phyloP scores from a whole-genome alignment of 2,888 invertebrate genomes.

The Alviniconcha strummeri region DNA sequence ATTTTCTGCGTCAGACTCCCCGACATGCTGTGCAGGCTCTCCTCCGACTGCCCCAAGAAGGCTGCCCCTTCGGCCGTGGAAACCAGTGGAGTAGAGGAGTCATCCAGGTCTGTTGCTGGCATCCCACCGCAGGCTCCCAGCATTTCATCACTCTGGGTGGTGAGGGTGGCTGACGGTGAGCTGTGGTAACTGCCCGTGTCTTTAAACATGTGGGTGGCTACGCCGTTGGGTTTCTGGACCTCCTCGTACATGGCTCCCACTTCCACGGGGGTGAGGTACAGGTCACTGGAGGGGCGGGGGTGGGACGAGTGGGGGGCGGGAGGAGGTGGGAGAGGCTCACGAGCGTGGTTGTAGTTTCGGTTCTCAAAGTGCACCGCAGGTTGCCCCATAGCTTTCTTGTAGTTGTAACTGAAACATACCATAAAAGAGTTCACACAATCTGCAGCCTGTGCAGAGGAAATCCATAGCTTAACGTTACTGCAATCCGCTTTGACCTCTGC shows the following conservation, averaged over 20 bases:
- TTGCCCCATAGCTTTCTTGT: slow-evolving; percentile 39
- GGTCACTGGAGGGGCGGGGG: slow-evolving; percentile 48
- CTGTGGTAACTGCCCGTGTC: not conserved
- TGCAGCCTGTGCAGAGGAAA: too few relatives aligned
- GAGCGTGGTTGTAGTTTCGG: slow-evolving; percentile 39
- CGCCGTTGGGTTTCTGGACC: slow-evolving; percentile 49
- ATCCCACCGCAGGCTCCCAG: slow-evolving; percentile 38
- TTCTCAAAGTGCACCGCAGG: slow-evolving; percentile 43
- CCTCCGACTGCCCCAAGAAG: not conserved
- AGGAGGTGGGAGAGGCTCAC: not conserved
- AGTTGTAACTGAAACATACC: slow-evolving; percentile 43
- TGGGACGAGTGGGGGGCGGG: slow-evolving; percentile 20
- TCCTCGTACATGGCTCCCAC: slow-evolving; percentile 51
- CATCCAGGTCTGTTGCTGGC: not conserved
- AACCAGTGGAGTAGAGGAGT: not conserved
- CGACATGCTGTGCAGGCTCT: slow-evolving; percentile 6
- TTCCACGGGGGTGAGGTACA: slow-evolving; percentile 56
- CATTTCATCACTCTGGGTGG: not conserved
- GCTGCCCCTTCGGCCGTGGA: not conserved
- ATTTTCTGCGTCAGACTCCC: not conserved
- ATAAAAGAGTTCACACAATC: too few relatives aligned
- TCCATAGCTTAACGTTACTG: too few relatives aligned
- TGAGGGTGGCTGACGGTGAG: slow-evolving; percentile 10
- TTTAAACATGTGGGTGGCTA: slow-evolving; percentile 17
- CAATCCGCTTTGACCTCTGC: too few relatives aligned